Conservation (phyloP, 2,113 vertebrate species). For the Malurus elegans region DNA sequence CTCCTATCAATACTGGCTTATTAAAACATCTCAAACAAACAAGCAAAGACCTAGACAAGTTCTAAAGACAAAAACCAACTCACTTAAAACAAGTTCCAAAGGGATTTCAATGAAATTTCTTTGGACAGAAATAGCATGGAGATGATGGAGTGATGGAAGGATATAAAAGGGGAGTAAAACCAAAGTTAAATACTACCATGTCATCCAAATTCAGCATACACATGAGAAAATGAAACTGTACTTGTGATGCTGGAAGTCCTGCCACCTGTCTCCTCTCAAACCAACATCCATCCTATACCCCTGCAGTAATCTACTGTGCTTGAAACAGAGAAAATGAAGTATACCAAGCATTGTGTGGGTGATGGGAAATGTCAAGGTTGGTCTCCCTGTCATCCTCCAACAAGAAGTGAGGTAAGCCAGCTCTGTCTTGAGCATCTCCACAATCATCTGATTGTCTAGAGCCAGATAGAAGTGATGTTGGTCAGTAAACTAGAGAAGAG, state of each 20-base stretch:
- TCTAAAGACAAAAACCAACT: not conserved
- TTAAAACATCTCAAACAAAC: not conserved
- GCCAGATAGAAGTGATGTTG: constrained; percentile 98
- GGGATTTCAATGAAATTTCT: not conserved
- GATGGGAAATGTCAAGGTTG: constrained; percentile 92
- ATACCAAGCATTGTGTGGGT: constrained; percentile 93
- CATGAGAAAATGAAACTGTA: not conserved
- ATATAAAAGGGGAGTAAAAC: not conserved
- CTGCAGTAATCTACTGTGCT: not conserved
- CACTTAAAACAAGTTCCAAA: not conserved
- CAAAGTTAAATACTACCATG: not conserved
- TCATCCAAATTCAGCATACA: not conserved
- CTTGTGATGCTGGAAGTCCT: not conserved
- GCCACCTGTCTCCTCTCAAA: not conserved
- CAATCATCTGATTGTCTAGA: constrained; percentile 97
- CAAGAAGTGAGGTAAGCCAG: constrained; percentile 92
- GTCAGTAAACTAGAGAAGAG: constrained; percentile 86
- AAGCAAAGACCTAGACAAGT: not conserved
- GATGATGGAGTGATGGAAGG: not conserved
- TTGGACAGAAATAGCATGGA: not conserved
- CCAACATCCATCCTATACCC: not conserved
- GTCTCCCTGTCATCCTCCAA: constrained; percentile 97
- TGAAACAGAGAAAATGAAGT: not conserved
- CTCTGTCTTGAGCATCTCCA: constrained; percentile 95
- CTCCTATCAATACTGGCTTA: not conserved